Evolutionary conservation across 2,113 vertebrate species (phyloP), one percentile per base, ranked within the genome.

Genomic region (Nettapus auritus): DNA sequence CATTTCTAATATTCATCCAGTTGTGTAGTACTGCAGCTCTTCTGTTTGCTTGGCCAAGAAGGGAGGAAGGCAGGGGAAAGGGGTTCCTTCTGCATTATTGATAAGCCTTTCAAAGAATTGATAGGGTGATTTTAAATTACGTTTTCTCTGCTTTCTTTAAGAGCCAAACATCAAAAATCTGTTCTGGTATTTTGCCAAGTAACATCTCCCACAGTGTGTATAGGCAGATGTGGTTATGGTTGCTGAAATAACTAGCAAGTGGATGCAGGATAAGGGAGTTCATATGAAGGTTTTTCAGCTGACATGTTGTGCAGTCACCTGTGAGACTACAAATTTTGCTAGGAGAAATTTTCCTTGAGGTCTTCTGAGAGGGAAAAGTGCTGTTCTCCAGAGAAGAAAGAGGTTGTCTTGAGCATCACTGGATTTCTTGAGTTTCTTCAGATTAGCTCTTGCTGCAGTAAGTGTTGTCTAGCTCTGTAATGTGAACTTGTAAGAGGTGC

Each of bases 371-470:
- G 34, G 44, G 42, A 70, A 31, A 38, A 29, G 23, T 42, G 29
- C 22, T 46, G 23, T 50, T 81, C 88, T 91, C 31, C 64, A 53
- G 50, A 93, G 38, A 83, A 34, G 26, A 40, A 68, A 77, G 26
- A 80, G 56, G 22, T 76, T 67, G 59, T 34, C 7, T 79, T 75
- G 77, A 46, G 73, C 42, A 52, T 85, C 42, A 42, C 63, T 75
- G 50, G 4, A 71, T 96, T 94, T 92, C 69, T 90, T 89, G 91
- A 63, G 57, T 85, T 42, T 92, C 56, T 70, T 75, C 33, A 80
- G 55, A 71, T 77, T 26, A 64, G 63, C 66, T 53, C n/a, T 80
- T 57, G 25, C 48, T 84, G 34, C n/a, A 56, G 0, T 31, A 78
- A 48, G 34, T 57, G 33, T 9, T 87, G 33, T 52, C 20, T 44